These are phyloP conservation scores for Meteorus cinctellus DNA, from an alignment of 2,888 invertebrate species.

Conservation along the genomic window DNA sequence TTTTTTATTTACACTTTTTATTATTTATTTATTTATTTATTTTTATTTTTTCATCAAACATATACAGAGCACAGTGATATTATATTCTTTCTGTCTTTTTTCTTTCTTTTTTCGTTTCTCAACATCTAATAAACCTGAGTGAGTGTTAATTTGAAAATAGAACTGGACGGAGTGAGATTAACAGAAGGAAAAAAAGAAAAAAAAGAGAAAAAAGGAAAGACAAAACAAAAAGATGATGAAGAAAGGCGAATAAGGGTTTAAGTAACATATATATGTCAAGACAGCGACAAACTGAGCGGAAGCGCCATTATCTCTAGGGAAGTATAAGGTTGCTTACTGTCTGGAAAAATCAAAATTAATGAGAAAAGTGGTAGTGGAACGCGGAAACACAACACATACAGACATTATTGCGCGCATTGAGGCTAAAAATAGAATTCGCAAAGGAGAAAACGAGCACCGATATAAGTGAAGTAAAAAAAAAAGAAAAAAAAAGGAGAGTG, in stretches of 20 bases:
- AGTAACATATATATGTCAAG: conserved; percentile 38
- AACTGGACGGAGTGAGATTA: neutral
- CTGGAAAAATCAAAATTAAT: conserved; percentile 56
- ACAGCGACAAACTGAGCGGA: conserved; percentile 44
- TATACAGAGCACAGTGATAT: neutral
- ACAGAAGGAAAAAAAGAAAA: conserved; percentile 9
- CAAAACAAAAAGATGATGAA: neutral
- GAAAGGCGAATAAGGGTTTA: conserved; percentile 46
- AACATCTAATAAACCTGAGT: too few relatives aligned
- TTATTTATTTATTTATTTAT: neutral
- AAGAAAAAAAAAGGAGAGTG: neutral
- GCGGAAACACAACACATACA: conserved; percentile 25
- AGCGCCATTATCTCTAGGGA: conserved; percentile 46
- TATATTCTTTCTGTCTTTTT: neutral
- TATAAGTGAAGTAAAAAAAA: conserved; percentile 6
- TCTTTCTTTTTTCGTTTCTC: neutral
- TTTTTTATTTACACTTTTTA: conserved; percentile 17
- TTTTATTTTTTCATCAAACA: neutral
- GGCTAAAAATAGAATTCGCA: conserved; percentile 24
- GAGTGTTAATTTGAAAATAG: conserved; percentile 5
- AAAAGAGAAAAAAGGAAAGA: neutral
- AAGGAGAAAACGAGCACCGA: conserved; percentile 21
- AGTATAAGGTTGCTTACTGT: conserved; percentile 47
- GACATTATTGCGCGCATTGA: neutral
- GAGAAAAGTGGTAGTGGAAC: conserved; percentile 48